Evolutionary conservation across 2,888 invertebrate genomes (phyloP).

Genomic region (Pantelozetes paolii): DNA sequence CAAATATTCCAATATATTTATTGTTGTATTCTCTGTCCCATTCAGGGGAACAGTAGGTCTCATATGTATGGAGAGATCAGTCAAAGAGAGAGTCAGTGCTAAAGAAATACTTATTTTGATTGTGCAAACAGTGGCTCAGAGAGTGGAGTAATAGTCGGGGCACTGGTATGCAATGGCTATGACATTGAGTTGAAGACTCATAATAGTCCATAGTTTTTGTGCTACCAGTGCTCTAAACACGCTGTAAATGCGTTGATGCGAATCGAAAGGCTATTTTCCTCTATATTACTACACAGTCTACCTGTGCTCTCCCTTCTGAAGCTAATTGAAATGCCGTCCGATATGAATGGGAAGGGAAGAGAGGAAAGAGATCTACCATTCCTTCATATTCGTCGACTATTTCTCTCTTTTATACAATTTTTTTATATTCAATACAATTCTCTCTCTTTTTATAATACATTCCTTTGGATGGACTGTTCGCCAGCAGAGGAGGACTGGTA

Average conservation of each 20-base stretch:
- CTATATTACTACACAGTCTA: neutral
- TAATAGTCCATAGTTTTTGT: neutral
- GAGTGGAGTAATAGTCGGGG: neutral
- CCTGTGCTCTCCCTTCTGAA: slow-evolving; percentile 12
- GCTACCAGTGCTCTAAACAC: neutral
- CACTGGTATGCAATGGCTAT: too few relatives aligned
- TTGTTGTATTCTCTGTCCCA: neutral
- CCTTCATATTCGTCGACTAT: neutral
- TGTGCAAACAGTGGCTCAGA: neutral
- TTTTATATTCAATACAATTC: neutral
- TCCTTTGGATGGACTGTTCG: neutral
- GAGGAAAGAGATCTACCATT: neutral
- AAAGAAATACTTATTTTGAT: too few relatives aligned
- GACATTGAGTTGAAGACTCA: too few relatives aligned
- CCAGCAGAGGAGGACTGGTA: neutral
- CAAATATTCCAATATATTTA: slow-evolving; percentile 9
- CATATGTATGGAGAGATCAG: neutral
- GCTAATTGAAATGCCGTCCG: slow-evolving; percentile 30
- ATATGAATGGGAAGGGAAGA: neutral
- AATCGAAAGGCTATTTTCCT: slow-evolving; percentile 17
- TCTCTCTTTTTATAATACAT: slow-evolving; percentile 4
- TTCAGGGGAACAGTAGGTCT: neutral
- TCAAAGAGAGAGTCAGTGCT: too few relatives aligned
- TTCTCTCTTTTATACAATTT: slow-evolving; percentile 4
- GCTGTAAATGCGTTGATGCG: slow-evolving; percentile 8